Evolutionary conservation across 2,113 vertebrate genomes (phyloP).

Genomic region (Castor canadensis): DNA sequence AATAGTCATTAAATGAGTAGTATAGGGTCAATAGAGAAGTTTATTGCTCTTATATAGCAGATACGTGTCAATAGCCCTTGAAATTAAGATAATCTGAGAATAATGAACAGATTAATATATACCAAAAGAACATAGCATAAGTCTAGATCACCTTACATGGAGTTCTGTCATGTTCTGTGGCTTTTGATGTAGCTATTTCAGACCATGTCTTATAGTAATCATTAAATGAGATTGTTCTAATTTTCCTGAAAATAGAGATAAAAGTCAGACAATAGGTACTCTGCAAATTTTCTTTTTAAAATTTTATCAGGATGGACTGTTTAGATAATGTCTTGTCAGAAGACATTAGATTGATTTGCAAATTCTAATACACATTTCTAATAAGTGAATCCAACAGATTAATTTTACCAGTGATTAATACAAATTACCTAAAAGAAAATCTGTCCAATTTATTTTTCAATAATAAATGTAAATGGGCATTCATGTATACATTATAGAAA

Average conservation of each 20-base stretch:
- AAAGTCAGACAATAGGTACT: conserved; percentile 29
- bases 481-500: background rate
- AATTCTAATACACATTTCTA: background rate
- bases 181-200: conserved; percentile 73
- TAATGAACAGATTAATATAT: background rate
- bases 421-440: background rate
- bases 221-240: conserved; percentile 74
- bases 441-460: background rate
- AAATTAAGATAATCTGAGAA: conserved; percentile 30
- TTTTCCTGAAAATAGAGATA: conserved; percentile 74
- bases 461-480: background rate
- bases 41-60: background rate
- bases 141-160: conserved; percentile 66
- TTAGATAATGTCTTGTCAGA: background rate
- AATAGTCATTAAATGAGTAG: conserved; percentile 6
- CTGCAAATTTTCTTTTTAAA: conserved; percentile 10
- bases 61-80: background rate
- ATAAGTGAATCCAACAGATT: background rate
- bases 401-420: background rate
- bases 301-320: background rate
- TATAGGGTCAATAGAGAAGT: background rate
- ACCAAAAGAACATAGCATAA: background rate
- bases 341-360: background rate
- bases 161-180: conserved; percentile 39
- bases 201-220: conserved; percentile 76